phyloP scores from a whole-genome alignment of 2,113 vertebrate genomes.

The Diadophis punctatus region DNA sequence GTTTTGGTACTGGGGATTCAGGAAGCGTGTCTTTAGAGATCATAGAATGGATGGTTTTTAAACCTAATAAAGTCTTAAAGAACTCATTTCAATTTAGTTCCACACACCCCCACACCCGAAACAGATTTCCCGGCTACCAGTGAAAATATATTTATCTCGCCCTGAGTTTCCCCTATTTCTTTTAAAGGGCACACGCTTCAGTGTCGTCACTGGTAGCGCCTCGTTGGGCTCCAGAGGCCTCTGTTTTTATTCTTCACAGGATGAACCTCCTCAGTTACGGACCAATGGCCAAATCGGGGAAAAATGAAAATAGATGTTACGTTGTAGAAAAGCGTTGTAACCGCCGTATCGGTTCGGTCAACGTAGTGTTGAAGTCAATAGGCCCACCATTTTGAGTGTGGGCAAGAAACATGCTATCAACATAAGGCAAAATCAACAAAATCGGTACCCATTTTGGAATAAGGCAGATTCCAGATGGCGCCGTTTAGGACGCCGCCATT shows the following conservation, averaged over 20 bases:
- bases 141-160: background rate
- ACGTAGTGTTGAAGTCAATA: background rate
- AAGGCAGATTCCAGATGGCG: background rate
- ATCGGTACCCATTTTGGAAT: background rate
- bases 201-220: background rate
- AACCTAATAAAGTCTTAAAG: background rate
- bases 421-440: background rate
- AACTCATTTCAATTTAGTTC: background rate
- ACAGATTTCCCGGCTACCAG: background rate
- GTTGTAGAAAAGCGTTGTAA: background rate
- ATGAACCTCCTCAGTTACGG: background rate
- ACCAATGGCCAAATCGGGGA: background rate
- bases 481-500: background rate
- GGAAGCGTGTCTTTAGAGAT: background rate
- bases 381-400: background rate
- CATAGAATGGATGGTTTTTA: background rate
- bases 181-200: background rate
- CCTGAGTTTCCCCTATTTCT: background rate
- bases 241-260: background rate
- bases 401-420: background rate
- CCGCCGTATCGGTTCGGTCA: background rate
- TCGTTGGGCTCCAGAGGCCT: background rate
- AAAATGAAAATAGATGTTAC: background rate
- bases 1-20: background rate
- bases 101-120: background rate